Evolutionary conservation across 1,140 invertebrate genomes (phyloP).

Genomic region (Linepithema humile): DNA sequence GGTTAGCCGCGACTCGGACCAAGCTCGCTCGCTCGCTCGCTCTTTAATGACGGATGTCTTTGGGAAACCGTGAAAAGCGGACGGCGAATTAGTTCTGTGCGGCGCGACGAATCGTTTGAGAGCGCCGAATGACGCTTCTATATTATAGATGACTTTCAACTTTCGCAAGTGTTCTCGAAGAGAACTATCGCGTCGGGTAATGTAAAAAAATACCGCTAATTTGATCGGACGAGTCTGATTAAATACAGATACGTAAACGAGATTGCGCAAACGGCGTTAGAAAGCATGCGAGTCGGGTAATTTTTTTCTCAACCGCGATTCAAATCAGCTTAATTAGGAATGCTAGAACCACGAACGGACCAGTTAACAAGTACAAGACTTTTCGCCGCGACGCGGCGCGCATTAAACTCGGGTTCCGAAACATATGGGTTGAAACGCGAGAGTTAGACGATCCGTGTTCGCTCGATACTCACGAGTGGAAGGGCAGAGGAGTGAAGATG

Average conservation of each 20-base stretch:
- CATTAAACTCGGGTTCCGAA: neutral
- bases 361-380: neutral
- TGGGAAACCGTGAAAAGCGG: constrained; percentile 43
- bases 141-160: constrained; percentile 22
- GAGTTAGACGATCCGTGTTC: neutral
- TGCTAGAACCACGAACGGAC: neutral
- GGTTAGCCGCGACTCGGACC: too few species aligned
- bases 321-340: neutral
- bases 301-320: neutral
- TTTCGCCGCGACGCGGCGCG: neutral
- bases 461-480: constrained; percentile 86
- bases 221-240: neutral
- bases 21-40: neutral
- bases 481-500: constrained; percentile 88
- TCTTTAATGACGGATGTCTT: constrained; percentile 29
- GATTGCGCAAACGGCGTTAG: neutral
- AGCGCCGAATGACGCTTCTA: neutral
- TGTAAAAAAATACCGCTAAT: neutral
- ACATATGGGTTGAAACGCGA: constrained; percentile 9
- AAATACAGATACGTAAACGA: neutral
- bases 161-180: neutral
- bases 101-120: neutral
- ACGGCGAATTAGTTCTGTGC: constrained; percentile 41
- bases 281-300: neutral
- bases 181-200: neutral